Evolutionary conservation across 2,113 vertebrate genomes (phyloP).

Genomic region (Lipophrys pholis): DNA sequence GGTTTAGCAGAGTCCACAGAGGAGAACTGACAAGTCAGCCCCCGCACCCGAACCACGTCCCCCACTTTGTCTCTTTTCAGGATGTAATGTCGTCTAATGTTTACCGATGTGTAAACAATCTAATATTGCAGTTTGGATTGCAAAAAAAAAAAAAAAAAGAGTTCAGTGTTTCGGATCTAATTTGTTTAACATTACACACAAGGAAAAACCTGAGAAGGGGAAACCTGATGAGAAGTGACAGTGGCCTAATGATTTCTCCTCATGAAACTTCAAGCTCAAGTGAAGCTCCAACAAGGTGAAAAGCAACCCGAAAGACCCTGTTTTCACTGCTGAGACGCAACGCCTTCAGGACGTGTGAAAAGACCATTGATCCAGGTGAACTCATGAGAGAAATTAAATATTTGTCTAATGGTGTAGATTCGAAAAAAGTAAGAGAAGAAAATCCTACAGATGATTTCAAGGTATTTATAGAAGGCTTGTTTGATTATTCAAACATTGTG

Average conservation of each 20-base stretch:
- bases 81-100: neutral
- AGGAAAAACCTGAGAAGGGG: neutral
- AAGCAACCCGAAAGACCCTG: neutral
- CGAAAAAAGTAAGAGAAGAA: neutral
- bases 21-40: neutral
- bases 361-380: neutral
- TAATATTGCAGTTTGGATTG: neutral
- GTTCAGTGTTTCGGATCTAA: neutral
- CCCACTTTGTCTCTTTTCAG: neutral
- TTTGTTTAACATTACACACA: neutral
- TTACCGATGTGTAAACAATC: neutral
- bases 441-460: neutral
- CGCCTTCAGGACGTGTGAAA: neutral
- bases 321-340: neutral
- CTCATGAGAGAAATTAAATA: neutral
- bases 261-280: slow-evolving; percentile 11
- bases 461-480: neutral
- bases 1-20: slow-evolving; percentile 3
- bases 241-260: slow-evolving; percentile 19
- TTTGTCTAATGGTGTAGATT: neutral
- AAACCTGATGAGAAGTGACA: slow-evolving; percentile 8
- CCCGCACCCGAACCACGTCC: neutral
- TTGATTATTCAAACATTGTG: too few species aligned
- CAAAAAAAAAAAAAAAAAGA: neutral
- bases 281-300: neutral